These are phyloP conservation scores for Melanchra persicariae DNA, from an alignment of 2,888 invertebrate genomes.

Conservation along the genomic window DNA sequence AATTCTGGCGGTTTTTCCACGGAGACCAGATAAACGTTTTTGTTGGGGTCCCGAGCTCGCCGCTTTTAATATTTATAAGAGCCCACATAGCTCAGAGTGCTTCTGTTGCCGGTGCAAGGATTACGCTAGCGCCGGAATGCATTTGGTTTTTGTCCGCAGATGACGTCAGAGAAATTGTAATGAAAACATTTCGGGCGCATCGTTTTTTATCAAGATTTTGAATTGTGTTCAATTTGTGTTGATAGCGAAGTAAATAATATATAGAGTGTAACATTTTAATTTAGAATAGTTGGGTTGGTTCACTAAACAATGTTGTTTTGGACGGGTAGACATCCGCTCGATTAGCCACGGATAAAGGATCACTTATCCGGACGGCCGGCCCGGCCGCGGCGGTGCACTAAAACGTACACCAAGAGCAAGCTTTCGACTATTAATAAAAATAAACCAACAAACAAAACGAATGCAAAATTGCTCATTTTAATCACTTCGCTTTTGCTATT, in stretches of 20 bases:
- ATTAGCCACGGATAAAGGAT: conserved; percentile 82
- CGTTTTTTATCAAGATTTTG: conserved; percentile 64
- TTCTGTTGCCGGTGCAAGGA: conserved; percentile 84
- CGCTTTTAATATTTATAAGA: conserved; percentile 89
- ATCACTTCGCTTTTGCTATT: conserved; percentile 75
- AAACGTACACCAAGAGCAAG: conserved; percentile 77
- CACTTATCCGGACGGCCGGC: conserved; percentile 74
- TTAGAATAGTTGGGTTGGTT: conserved; percentile 74
- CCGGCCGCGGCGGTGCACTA: conserved; percentile 58
- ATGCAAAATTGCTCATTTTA: conserved; percentile 75
- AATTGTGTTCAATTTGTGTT: conserved; percentile 40
- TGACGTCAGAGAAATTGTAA: conserved; percentile 79
- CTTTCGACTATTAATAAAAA: conserved; percentile 80
- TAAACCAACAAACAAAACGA: conserved; percentile 71
- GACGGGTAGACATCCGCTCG: conserved; percentile 75
- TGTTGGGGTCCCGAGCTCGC: conserved; percentile 84
- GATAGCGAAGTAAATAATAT: conserved; percentile 50
- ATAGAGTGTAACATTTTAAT: conserved; percentile 58
- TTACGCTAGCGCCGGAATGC: conserved; percentile 81
- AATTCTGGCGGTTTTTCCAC: conserved; percentile 90
- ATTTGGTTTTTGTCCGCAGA: conserved; percentile 80
- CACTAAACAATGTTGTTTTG: conserved; percentile 73
- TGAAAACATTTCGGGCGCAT: conserved; percentile 74
- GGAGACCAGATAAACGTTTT: conserved; percentile 90
- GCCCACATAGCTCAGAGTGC: conserved; percentile 83